Base-by-base conservation (phyloP, 2,888 invertebrate species). In the Protula sp. region DNA sequence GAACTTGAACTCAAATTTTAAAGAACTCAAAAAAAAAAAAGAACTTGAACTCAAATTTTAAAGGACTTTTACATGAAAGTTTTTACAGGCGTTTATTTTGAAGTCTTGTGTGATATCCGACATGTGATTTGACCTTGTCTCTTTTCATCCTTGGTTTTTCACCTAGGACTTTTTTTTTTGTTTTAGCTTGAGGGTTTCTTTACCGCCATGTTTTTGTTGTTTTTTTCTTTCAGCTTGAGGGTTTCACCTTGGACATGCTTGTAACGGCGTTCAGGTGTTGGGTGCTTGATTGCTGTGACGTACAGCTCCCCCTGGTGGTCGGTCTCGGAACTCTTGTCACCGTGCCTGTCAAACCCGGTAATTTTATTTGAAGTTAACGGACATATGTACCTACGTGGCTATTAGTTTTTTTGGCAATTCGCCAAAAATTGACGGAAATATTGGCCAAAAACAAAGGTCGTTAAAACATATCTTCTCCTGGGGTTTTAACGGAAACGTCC, bases 241-340 rank as follows among this genome's bases (percentile, higher is more conserved):
- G 54, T 22, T 53, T 72, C 9, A 68, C 68, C 9, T 62, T 57
- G 54, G 70, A 74, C 5, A 65, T 70, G 65, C 29, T 77, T 3
- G 61, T 58, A 14, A 59, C 64, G n/a, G 75, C 75, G 1, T 73
- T 77, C 58, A 59, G 58, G 30, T 57, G 62, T 2, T 76, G 74
- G 74, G 58, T 77, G 47, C 61, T 59, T 29, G 59, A 63, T 24
- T 61, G 68, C 29, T 64, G 72, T 5, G 58, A 61, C 48, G 61
- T 63, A 3, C 58, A 67, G 1, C 69, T 71, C 54, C 76, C 77
- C 0, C 58, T 78, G 47, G 68, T 78, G 38, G 67, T 75, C 3
- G 72, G 69, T 57, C 71, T 74, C 48, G 73, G 74, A 30, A 65
- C 74, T 29, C 64, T 75, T 30, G 54, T 77, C 22, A 66, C 67